Evolutionary conservation across 2,888 invertebrate genomes (phyloP), one percentile per base, ranked within the genome.

Genomic region (Lycia hirtaria): DNA sequence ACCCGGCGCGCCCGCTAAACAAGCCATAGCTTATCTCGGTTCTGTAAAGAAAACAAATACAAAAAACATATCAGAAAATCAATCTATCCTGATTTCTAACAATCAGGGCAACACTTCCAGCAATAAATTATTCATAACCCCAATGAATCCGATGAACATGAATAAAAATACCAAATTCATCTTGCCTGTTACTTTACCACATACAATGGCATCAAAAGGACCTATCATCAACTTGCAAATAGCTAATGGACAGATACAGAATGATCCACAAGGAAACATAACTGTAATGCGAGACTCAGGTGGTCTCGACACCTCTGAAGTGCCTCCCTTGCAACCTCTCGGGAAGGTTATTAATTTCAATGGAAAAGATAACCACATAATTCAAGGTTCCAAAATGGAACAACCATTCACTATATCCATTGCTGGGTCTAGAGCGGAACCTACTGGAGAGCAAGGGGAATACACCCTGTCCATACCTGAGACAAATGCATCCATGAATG

Each of bases 171-270:
- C 93, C 0, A 92, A 93, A 60, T 88, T 93, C 55, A 93, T 93
- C 53, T 76, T 93, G 35, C 93, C 94, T 0, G 88, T 90, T 1
- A 85, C 85, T 19, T 71, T 91, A 45, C 92, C 93, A 10, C 92
- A 93, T 1, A 93, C 93, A 0, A 94, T 93, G 87, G 88, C 92
- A 7, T 91, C 92, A 9, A 93, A 93, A 73, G 92, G 93, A 6
- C 94, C 93, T 43, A 93, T 94, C 67, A 94, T 94, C 57, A 95
- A 95, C 79, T 87, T 95, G 57, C 95, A 95, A 87, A 94, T 95
- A 73, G 93, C 93, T 17, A 95, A 94, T 80, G 94, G 94, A 3
- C 93, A 94, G 76, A 87, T 94, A 58, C 94, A 93, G 69, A 92
- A 93, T 68, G 94, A 94, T 69, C 92, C 89, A 20, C 93, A 93